Evolutionary conservation across 2,113 vertebrate genomes (phyloP).

Genomic region (Myrmecobius fasciatus): DNA sequence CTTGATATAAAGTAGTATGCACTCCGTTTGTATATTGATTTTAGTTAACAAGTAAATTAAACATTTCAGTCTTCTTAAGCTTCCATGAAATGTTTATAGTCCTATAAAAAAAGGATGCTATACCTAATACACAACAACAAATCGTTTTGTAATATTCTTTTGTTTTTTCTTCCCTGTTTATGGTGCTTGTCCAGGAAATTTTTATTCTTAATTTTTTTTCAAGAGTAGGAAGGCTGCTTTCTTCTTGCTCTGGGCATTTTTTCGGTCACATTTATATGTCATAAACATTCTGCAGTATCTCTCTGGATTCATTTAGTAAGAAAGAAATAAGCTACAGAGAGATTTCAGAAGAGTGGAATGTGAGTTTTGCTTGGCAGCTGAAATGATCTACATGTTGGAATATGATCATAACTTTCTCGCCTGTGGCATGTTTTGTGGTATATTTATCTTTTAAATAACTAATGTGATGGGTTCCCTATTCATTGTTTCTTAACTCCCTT

Average conservation of each 20-base stretch:
- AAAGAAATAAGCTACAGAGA: background rate
- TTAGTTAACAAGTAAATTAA: conserved; percentile 57
- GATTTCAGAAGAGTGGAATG: conserved; percentile 17
- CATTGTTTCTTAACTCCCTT: conserved; percentile 1
- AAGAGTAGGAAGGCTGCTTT: background rate
- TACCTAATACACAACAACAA: conserved; percentile 7
- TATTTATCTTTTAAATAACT: conserved; percentile 27
- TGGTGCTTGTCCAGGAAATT: conserved; percentile 39
- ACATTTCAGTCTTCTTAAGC: conserved; percentile 47
- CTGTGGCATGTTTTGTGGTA: background rate
- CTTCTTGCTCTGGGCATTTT: background rate
- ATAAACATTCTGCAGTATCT: background rate
- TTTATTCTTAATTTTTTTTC: background rate
- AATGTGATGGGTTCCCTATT: background rate
- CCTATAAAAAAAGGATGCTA: conserved; percentile 26
- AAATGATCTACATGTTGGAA: conserved; percentile 30
- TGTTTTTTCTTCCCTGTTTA: background rate
- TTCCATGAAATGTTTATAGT: conserved; percentile 32
- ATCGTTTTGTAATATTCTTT: conserved; percentile 22
- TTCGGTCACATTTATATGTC: background rate
- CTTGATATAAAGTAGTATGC: conserved; percentile 1
- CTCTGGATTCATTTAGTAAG: conserved; percentile 41
- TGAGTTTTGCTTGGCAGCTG: conserved; percentile 39
- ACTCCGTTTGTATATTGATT: conserved; percentile 29
- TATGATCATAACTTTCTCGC: conserved; percentile 22